Evolutionary conservation across 2,888 invertebrate genomes (phyloP).

Genomic region (Andrena haemorrhoa): DNA sequence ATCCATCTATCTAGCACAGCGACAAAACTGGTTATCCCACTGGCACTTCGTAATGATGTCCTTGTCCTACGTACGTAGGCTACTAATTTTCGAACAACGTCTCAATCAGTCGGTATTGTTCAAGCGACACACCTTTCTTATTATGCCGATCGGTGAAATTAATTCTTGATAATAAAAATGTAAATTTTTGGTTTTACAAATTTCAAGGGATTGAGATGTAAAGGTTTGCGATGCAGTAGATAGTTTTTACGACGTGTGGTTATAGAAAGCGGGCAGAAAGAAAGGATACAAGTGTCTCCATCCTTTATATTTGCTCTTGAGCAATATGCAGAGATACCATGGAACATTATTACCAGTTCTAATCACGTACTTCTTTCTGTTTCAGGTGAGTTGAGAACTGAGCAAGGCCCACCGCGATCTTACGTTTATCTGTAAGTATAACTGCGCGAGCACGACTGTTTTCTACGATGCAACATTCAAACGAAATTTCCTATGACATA

Average conservation of each 20-base stretch:
- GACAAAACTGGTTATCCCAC: slow-evolving; percentile 66
- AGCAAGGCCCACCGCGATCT: background rate
- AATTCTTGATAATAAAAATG: slow-evolving; percentile 42
- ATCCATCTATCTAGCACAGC: slow-evolving; percentile 46
- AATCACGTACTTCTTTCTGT: slow-evolving; percentile 8
- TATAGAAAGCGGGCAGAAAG: too few relatives aligned
- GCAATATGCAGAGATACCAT: background rate
- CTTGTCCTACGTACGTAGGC: slow-evolving; percentile 17
- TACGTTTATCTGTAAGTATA: slow-evolving; percentile 13
- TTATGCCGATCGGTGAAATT: slow-evolving; percentile 30
- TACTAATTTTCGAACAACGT: slow-evolving; percentile 57
- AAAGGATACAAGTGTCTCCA: too few relatives aligned
- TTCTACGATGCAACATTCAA: background rate
- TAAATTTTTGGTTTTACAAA: slow-evolving; percentile 30
- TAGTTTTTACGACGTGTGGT: too few relatives aligned
- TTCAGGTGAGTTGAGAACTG: slow-evolving; percentile 39
- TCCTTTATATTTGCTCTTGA: background rate
- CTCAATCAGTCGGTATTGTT: slow-evolving; percentile 48
- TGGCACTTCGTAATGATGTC: slow-evolving; percentile 10
- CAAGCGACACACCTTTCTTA: slow-evolving; percentile 1
- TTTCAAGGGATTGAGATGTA: slow-evolving; percentile 2
- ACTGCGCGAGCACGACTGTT: background rate
- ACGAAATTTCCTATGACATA: background rate
- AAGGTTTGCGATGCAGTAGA: background rate
- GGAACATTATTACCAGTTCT: slow-evolving; percentile 2